phyloP scores from a whole-genome alignment of 1,140 invertebrate species.

The Lordiphosa collinella region DNA sequence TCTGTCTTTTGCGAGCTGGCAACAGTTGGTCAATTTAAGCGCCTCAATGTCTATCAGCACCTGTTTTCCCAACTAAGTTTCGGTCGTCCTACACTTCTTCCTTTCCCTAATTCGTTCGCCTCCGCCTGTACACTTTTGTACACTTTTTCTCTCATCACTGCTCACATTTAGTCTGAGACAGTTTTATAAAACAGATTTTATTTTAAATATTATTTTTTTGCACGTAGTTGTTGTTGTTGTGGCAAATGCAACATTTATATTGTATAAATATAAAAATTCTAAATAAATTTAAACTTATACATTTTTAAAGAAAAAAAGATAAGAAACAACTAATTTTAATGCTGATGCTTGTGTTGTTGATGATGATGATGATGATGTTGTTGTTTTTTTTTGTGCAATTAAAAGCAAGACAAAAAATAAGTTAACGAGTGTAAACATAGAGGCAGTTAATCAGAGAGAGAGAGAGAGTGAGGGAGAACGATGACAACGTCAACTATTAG shows the following conservation, averaged over 20 bases:
- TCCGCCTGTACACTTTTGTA: no score
- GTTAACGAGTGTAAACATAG: background rate
- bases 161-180: background rate
- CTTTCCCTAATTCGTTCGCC: no score
- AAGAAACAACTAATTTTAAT: conserved; percentile 25
- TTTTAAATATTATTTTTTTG: conserved; percentile 42
- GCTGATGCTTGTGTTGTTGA: conserved; percentile 75
- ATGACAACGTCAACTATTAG: conserved; percentile 24
- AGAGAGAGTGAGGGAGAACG: conserved; percentile 18
- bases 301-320: conserved; percentile 9
- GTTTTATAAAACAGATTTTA: conserved; percentile 18
- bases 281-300: conserved; percentile 13
- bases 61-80: no score
- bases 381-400: conserved; percentile 53
- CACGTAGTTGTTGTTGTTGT: conserved; percentile 72
- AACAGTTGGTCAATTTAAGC: no score
- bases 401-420: conserved; percentile 16
- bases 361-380: conserved; percentile 70
- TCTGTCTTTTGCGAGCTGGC: no score
- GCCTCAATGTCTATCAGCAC: no score
- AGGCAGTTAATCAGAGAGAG: background rate
- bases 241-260: conserved; percentile 37
- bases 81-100: no score
- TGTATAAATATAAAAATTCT: no score
- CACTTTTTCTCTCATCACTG: no score